Percentiles rank a stretch among this genome's conserved stretches.
Conservation (phyloP, 2,888 invertebrate species). For the Lithophane leautieri region DNA sequence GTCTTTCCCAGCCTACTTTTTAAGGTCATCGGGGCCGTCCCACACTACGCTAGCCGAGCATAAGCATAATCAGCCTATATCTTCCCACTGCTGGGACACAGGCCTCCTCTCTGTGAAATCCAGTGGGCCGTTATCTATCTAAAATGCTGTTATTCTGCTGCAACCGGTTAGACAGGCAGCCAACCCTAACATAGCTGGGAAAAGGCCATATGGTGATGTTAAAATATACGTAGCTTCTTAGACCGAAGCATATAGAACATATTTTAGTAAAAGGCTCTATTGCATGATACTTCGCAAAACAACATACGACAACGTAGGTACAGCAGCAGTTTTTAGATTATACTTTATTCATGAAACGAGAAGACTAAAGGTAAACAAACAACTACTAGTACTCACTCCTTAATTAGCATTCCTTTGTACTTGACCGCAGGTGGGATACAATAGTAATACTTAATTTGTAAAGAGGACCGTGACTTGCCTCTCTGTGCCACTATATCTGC, state of each 20-base stretch:
- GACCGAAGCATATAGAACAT: background rate
- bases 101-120: no score
- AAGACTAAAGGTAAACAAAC: conserved; percentile 13
- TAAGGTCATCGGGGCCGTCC: no score
- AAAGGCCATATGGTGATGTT: background rate
- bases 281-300: background rate
- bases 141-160: background rate
- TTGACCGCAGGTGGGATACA: conserved; percentile 1
- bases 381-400: background rate
- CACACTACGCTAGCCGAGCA: no score
- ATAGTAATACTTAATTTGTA: conserved; percentile 15
- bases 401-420: conserved; percentile 11
- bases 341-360: conserved; percentile 17
- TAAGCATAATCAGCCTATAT: no score
- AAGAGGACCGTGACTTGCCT: background rate
- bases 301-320: background rate
- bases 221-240: background rate
- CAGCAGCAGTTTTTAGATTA: background rate
- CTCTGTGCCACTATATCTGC: background rate
- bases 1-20: no score
- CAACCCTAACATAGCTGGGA: background rate
- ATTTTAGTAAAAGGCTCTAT: background rate
- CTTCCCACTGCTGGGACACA: no score
- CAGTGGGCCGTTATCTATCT: no score
- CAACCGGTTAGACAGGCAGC: no score